These are phyloP conservation scores for Akabosia matsudoensis DNA, from an alignment of 1,140 invertebrate species.

Conservation along the genomic window DNA sequence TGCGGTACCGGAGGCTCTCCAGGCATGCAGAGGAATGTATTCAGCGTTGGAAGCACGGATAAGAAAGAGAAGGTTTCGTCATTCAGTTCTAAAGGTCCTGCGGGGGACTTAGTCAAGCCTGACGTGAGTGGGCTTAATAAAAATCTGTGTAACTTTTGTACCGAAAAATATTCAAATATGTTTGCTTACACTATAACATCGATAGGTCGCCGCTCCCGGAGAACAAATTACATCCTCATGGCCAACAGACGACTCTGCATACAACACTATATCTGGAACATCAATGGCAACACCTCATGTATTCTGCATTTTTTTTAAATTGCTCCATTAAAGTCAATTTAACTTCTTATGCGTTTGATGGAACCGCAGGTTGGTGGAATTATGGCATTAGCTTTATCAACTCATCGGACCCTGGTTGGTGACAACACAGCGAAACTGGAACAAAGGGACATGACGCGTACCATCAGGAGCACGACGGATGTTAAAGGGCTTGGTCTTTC, in stretches of 20 bases:
- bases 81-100: neutral
- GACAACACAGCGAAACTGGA: too few species aligned
- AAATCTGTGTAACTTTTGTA: too few species aligned
- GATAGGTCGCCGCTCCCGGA: slow-evolving; percentile 29
- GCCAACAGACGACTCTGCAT: neutral
- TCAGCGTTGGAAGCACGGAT: slow-evolving; percentile 1
- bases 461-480: too few species aligned
- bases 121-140: too few species aligned
- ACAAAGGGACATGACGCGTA: too few species aligned
- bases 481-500: too few species aligned
- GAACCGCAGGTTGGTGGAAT: slow-evolving; percentile 26
- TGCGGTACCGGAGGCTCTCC: slow-evolving; percentile 5
- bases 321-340: neutral
- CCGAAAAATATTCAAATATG: too few species aligned
- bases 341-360: neutral
- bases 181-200: neutral
- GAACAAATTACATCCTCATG: slow-evolving; percentile 9
- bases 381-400: too few species aligned
- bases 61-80: neutral
- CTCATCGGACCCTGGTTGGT: too few species aligned
- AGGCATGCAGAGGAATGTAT: too few species aligned
- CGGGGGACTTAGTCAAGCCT: too few species aligned
- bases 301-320: neutral
- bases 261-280: slow-evolving; percentile 32
- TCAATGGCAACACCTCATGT: neutral